Evolutionary conservation across 2,888 invertebrate species (phyloP), one percentile per base, ranked within the genome.

Genomic region (Heliconius charithonia): DNA sequence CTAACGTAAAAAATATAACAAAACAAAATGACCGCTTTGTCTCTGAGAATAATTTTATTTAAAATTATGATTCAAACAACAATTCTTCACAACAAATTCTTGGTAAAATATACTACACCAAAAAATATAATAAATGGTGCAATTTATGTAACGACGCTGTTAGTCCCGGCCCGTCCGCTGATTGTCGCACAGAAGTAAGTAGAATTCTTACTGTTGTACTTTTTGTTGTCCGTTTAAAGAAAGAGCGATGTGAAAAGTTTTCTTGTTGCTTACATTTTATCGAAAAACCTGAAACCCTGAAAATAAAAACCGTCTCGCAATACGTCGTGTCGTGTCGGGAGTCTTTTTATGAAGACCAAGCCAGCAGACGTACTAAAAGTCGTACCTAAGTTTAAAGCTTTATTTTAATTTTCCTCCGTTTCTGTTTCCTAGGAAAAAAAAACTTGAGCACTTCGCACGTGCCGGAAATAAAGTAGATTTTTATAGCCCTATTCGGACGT

Each of bases 351-450:
- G 89, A 88, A 85, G 82, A 85, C 85, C 86, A 81, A 89, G 89
- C 86, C 87, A 84, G 87, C 87, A 90, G 90, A 89, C 90, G 90
- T 87, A 89, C 88, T 91, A 89, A 91, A 92, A 92, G 89, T 93
- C 91, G 90, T 89, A 89, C 85, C 88, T 80, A 90, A 93, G 89
- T 92, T 93, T 89, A 87, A 90, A 90, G 91, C 91, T 93, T 91
- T 91, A 93, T 93, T 94, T 94, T 94, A 93, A 94, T 94, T 94
- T 93, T 91, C 89, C 87, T 69, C 88, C 86, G 88, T 89, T 87
- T 88, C 82, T 86, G 87, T 89, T 88, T 88, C 9, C 85, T 74
- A 81, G 69, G 81, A 81, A 90, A 90, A 51, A 91, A 91, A 89
- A 87, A 86, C 84, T 87, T 83, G 86, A 89, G 86, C 87, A 87